phyloP scores from a whole-genome alignment of 2,888 invertebrate genomes.

The Cephus spinipes region DNA sequence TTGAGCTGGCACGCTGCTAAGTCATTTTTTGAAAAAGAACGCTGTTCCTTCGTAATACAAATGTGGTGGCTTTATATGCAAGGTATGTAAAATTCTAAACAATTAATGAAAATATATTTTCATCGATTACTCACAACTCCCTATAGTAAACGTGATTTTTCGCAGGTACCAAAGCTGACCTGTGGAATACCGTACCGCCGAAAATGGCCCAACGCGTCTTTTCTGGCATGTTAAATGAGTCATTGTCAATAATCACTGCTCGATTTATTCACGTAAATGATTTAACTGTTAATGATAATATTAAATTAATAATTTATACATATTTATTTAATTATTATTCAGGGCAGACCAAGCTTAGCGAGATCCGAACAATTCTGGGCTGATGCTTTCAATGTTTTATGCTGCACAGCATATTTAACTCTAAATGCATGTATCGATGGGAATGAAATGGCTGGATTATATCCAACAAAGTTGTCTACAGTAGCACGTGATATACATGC shows the following conservation, averaged over 20 bases:
- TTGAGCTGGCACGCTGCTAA: slow-evolving; percentile 78
- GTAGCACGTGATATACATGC: slow-evolving; percentile 85
- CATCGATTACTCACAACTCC: neutral
- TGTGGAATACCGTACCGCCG: slow-evolving; percentile 91
- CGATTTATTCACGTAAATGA: slow-evolving; percentile 80
- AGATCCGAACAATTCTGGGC: slow-evolving; percentile 66
- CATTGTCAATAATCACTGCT: slow-evolving; percentile 82
- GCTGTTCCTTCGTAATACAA: slow-evolving; percentile 85
- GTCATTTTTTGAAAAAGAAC: slow-evolving; percentile 78
- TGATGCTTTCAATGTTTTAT: slow-evolving; percentile 75
- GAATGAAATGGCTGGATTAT: slow-evolving; percentile 72
- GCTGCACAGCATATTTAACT: slow-evolving; percentile 80
- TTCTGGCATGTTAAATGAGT: slow-evolving; percentile 88
- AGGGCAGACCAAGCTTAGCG: slow-evolving; percentile 76
- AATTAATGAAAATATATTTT: neutral
- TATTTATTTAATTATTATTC: slow-evolving; percentile 21
- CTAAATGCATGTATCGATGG: slow-evolving; percentile 52
- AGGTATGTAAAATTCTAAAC: slow-evolving; percentile 66
- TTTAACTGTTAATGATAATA: slow-evolving; percentile 25
- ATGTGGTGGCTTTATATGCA: slow-evolving; percentile 93
- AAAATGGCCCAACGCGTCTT: slow-evolving; percentile 89
- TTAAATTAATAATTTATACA: neutral
- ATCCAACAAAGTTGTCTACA: slow-evolving; percentile 72
- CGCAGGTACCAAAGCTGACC: slow-evolving; percentile 80
- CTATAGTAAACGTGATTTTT: slow-evolving; percentile 28